Conservation (phyloP, 2,797 vertebrate genomes). For the Hippocampus kuda region DNA sequence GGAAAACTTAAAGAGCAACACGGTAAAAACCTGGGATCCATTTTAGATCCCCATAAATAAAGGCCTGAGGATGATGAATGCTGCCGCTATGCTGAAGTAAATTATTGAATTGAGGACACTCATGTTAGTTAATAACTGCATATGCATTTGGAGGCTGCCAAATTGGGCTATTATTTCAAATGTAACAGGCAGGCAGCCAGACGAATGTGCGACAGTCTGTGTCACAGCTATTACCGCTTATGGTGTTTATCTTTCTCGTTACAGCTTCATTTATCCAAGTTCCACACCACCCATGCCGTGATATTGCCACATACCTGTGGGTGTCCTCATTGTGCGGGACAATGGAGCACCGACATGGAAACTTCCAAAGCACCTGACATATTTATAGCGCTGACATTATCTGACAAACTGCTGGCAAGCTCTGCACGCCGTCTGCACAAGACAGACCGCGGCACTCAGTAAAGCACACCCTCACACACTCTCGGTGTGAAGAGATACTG, state of each 20-base stretch:
- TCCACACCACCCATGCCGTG: neutral
- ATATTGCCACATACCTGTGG: conserved; percentile 5
- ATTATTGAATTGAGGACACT: no score
- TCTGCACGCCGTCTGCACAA: conserved; percentile 21
- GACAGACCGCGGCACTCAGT: conserved; percentile 29
- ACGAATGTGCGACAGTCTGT: no score
- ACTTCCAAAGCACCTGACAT: conserved; percentile 50
- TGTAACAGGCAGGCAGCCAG: no score
- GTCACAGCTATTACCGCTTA: neutral
- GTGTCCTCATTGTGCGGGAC: conserved; percentile 16
- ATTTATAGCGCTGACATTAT: conserved; percentile 67
- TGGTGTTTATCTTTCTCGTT: neutral
- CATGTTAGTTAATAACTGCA: no score
- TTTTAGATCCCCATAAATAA: neutral
- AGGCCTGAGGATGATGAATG: neutral
- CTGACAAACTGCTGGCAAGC: conserved; percentile 38
- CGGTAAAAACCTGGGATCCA: neutral
- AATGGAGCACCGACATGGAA: conserved; percentile 57
- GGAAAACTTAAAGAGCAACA: neutral
- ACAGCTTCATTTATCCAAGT: neutral
- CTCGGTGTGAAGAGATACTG: conserved; percentile 19
- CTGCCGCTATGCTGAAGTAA: no score
- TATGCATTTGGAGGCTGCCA: no score
- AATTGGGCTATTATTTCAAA: no score
- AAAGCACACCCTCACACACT: conserved; percentile 25